Evolutionary conservation across 2,888 invertebrate species (phyloP), one percentile per base, ranked within the genome.

Genomic region (Nomada ruficornis): DNA sequence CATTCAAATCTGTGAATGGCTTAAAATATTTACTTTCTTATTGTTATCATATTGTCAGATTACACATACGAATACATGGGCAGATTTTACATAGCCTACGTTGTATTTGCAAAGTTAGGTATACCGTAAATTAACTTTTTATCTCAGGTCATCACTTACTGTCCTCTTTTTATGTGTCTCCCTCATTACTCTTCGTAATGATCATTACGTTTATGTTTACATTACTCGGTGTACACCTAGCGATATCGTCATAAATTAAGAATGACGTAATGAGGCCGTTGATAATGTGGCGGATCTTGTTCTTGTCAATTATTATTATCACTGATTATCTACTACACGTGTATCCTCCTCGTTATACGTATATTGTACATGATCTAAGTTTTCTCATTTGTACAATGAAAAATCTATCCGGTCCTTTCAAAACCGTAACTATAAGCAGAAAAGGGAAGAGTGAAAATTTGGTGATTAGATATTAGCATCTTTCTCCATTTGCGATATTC

Each of bases 251-350:
- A 36, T 54, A 50, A 57, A 77, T 72, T 23, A 59, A 65, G 59
- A 42, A 60, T 47, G 54, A 77, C 72, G 59, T 50, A 77, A 72
- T 23, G 13, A 20, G 77, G 54, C 52, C 44, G 44, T 57, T n/a
- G 76, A 9, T 59, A 64, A 70, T 50, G 47, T 69, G 20, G 29
- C 55, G 23, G 36, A 59, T n/a, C 55, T 13, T 20, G 20, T 64
- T 29, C 63, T 64, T 55, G 62, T 63, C 71, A 42, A 73, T 47
- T 47, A 57, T 57, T 69, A 26, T 47, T 44, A 20, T n/a, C n/a
- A n/a, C n/a, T 15, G 23, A 26, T 57, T 42, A 68, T 68, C 23
- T 42, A 55, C 52, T 0, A 11, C 15, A 5, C 18, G 50, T 18
- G 50, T 10, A 1, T 18, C 18, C 9, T 18, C 18, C 52, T 67